phyloP scores from a whole-genome alignment of 2,113 vertebrate genomes.

The Scolopax mira region DNA sequence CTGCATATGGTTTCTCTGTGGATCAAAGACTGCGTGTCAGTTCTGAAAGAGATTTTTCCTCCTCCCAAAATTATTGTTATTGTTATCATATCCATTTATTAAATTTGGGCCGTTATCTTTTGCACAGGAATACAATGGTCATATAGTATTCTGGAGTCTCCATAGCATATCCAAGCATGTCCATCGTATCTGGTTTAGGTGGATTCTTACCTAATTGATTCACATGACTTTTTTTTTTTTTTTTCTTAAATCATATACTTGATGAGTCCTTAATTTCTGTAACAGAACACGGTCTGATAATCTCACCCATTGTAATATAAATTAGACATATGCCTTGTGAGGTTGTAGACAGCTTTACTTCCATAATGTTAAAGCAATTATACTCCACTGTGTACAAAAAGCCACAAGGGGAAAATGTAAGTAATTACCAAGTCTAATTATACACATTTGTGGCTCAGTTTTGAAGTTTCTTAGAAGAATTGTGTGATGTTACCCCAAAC shows the following conservation, averaged over 20 bases:
- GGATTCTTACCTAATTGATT: neutral
- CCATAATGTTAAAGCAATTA: conserved; percentile 13
- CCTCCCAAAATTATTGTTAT: neutral
- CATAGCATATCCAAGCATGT: neutral
- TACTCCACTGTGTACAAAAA: conserved; percentile 11
- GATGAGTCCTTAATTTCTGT: neutral
- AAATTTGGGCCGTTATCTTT: neutral
- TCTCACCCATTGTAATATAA: neutral
- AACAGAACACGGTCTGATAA: neutral
- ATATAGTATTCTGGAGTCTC: neutral
- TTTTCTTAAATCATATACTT: neutral
- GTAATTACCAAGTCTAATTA: conserved; percentile 31
- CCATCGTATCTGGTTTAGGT: neutral
- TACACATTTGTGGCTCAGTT: neutral
- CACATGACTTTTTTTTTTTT: neutral
- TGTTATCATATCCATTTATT: neutral
- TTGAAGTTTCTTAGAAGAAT: neutral
- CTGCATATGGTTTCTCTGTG: neutral
- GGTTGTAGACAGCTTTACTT: neutral
- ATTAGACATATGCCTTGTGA: neutral
- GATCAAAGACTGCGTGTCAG: neutral
- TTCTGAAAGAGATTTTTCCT: neutral
- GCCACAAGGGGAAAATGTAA: conserved; percentile 24
- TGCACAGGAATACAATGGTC: neutral
- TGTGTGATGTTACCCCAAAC: neutral